Percentiles rank a stretch among this genome's conserved stretches.
Conservation (phyloP, 1,140 invertebrate species). For the Heliconius himera region DNA sequence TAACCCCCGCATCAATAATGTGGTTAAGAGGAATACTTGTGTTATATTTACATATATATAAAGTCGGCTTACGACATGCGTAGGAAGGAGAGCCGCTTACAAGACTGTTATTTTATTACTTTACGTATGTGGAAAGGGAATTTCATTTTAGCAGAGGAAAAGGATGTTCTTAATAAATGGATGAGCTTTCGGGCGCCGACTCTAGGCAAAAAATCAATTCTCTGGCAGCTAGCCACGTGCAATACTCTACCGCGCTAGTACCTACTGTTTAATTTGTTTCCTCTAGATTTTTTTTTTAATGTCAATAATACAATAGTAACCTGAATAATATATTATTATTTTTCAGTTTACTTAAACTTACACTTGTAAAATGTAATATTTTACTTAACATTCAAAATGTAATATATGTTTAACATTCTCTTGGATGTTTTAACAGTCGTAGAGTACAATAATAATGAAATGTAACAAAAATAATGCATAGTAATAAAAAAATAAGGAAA, state of each 20-base stretch:
- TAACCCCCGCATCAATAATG: slow-evolving; percentile 14
- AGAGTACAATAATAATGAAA: too few relatives aligned
- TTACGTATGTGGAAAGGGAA: slow-evolving; percentile 35
- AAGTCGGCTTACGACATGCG: slow-evolving; percentile 32
- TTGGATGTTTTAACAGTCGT: too few relatives aligned
- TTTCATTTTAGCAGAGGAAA: slow-evolving; percentile 40
- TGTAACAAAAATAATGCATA: too few relatives aligned
- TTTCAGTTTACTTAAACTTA: too few relatives aligned
- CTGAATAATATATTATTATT: not conserved
- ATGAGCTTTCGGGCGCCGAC: slow-evolving; percentile 43
- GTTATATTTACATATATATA: slow-evolving; percentile 18
- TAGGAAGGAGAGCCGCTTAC: slow-evolving; percentile 35
- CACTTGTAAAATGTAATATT: too few relatives aligned
- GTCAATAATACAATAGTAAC: not conserved
- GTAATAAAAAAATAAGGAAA: too few relatives aligned
- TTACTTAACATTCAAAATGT: too few relatives aligned
- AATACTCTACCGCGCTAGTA: slow-evolving; percentile 32
- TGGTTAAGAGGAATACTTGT: not conserved
- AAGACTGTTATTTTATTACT: slow-evolving; percentile 37
- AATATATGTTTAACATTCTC: too few relatives aligned
- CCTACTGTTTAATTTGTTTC: slow-evolving; percentile 35
- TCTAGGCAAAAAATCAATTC: slow-evolving; percentile 50
- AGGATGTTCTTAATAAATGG: slow-evolving; percentile 45
- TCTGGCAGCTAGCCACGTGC: slow-evolving; percentile 47
- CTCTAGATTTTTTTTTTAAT: not conserved